phyloP scores from a whole-genome alignment of 2,888 invertebrate genomes.

The Drosophila trichaetosa region DNA sequence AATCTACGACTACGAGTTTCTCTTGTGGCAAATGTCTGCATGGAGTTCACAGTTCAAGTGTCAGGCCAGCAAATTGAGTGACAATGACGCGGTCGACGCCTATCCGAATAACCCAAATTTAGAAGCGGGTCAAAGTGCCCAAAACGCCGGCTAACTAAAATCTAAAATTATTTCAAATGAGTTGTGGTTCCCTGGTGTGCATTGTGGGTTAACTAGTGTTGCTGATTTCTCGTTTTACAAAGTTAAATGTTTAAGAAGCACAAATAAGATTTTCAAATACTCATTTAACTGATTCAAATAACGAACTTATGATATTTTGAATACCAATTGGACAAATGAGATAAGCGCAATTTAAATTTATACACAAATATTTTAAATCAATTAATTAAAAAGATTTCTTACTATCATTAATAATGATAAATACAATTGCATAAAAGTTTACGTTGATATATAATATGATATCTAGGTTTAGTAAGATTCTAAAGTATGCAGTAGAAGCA shows the following conservation, averaged over 20 bases:
- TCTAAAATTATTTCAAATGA: constrained; percentile 17
- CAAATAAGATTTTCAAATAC: not conserved
- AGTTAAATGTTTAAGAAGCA: not conserved
- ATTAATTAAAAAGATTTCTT: not conserved
- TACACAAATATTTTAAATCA: not conserved
- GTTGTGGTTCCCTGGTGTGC: constrained; percentile 5
- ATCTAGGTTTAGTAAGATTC: not conserved
- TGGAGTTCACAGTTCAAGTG: constrained; percentile 68
- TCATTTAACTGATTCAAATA: not conserved
- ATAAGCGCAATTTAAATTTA: not conserved
- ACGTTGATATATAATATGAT: too few relatives aligned
- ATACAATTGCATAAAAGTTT: not conserved
- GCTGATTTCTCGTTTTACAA: not conserved
- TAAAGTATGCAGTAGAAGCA: not conserved
- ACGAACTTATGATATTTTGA: not conserved
- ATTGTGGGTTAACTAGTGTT: constrained; percentile 1
- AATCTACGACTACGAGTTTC: constrained; percentile 40
- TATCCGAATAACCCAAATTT: constrained; percentile 17
- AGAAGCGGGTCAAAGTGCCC: constrained; percentile 27
- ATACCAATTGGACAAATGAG: not conserved
- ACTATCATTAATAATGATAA: not conserved
- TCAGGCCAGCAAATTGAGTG: constrained; percentile 60
- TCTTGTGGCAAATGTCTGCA: constrained; percentile 33
- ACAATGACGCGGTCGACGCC: constrained; percentile 61
- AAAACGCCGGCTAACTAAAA: constrained; percentile 24